These are phyloP conservation scores for Spilogale gracilis DNA, from an alignment of 2,113 vertebrate genomes.

Conservation along the genomic window DNA sequence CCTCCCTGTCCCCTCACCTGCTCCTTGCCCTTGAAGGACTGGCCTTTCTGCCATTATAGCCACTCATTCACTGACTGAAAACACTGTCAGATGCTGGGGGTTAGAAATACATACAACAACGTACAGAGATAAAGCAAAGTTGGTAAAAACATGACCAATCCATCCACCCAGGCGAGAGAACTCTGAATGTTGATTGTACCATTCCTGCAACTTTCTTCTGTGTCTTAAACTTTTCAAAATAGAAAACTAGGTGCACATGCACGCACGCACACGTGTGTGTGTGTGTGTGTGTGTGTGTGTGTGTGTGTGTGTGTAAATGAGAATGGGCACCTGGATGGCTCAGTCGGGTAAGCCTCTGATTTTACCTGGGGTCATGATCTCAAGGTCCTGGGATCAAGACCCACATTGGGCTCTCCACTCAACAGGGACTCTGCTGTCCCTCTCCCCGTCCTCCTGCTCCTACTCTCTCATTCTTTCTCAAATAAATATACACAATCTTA, in stretches of 20 bases:
- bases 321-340: neutral
- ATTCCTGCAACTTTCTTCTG: neutral
- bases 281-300: no score
- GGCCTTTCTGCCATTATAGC: neutral
- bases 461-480: neutral
- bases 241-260: neutral
- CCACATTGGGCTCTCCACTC: neutral
- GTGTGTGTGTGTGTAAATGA: no score
- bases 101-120: neutral
- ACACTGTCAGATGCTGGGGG: neutral
- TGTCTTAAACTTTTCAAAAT: slow-evolving; percentile 29
- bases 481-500: neutral
- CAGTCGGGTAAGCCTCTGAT: neutral
- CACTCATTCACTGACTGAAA: neutral
- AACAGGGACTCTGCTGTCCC: neutral
- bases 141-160: neutral
- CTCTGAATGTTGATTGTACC: neutral
- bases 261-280: no score
- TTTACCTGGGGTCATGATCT: neutral
- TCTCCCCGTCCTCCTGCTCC: neutral
- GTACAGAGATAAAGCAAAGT: neutral
- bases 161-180: neutral
- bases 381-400: neutral
- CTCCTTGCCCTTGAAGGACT: neutral
- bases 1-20: neutral